Percentiles rank a stretch among this genome's conserved stretches.
phyloP scores from a whole-genome alignment of 2,113 vertebrate species.

The Eurypyga helias region DNA sequence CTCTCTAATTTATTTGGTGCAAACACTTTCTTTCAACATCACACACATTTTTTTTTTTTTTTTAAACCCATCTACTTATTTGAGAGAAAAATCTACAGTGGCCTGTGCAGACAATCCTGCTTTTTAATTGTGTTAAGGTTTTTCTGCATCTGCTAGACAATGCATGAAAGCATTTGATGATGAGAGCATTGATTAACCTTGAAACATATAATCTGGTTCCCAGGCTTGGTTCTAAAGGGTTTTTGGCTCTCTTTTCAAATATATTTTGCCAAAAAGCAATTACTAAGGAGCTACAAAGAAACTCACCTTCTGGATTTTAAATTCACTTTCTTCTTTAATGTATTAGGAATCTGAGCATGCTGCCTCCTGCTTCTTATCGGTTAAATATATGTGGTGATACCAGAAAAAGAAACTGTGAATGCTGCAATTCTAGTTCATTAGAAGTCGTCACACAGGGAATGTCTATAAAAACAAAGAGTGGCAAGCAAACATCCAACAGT shows the following conservation, averaged over 20 bases:
- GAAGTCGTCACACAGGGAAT: not conserved
- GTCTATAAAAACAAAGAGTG: not conserved
- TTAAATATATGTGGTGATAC: not conserved
- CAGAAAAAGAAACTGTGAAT: not conserved
- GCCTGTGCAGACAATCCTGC: slow-evolving; percentile 64
- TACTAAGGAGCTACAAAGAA: slow-evolving; percentile 21
- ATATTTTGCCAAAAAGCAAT: slow-evolving; percentile 70
- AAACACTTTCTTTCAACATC: slow-evolving; percentile 74
- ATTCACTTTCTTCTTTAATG: slow-evolving; percentile 54
- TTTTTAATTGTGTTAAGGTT: slow-evolving; percentile 57
- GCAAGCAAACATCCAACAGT: not conserved
- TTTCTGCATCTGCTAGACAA: slow-evolving; percentile 13
- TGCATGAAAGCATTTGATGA: slow-evolving; percentile 26
- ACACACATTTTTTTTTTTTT: slow-evolving; percentile 10
- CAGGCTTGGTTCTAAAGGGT: slow-evolving; percentile 57
- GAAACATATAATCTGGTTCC: slow-evolving; percentile 54
- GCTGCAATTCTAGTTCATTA: not conserved
- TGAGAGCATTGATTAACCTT: slow-evolving; percentile 55
- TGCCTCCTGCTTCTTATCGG: slow-evolving; percentile 35
- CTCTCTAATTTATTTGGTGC: slow-evolving; percentile 70
- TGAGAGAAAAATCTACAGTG: slow-evolving; percentile 58
- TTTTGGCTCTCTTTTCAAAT: slow-evolving; percentile 69
- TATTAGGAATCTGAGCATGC: slow-evolving; percentile 61
- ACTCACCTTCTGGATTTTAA: slow-evolving; percentile 40
- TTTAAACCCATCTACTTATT: slow-evolving; percentile 42